These are phyloP conservation scores for Heteromyza rotundicornis DNA, from an alignment of 2,888 invertebrate species.

Conservation along the genomic window DNA sequence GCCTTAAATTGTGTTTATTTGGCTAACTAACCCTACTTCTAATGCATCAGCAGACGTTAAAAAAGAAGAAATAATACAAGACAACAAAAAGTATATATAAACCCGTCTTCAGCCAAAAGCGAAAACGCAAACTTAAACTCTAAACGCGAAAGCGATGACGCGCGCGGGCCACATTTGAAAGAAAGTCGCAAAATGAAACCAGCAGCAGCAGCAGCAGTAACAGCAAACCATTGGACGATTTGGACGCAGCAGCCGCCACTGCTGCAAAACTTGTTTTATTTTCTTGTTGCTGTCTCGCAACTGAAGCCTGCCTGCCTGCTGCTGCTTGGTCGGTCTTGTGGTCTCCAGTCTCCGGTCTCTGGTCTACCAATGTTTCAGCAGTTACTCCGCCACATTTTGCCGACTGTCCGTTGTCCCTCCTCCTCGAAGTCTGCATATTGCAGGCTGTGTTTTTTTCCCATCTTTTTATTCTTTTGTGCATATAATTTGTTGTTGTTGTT, in stretches of 20 bases:
- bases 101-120: not conserved
- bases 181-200: constrained; percentile 21
- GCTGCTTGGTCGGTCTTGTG: not conserved
- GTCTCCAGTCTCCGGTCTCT: not conserved
- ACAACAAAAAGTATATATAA: no score
- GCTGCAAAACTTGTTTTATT: constrained; percentile 24
- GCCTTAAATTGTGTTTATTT: no score
- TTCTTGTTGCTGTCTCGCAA: constrained; percentile 2
- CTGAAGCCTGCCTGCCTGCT: not conserved
- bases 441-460: not conserved
- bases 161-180: constrained; percentile 19
- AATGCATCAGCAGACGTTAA: not conserved
- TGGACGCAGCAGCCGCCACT: constrained; percentile 14
- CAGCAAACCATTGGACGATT: not conserved
- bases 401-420: not conserved
- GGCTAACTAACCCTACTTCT: not conserved
- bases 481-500: no score
- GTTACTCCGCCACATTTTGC: not conserved
- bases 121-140: not conserved
- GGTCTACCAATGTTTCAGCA: not conserved
- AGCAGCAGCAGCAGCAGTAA: constrained; percentile 7
- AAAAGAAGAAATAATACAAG: no score
- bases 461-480: no score
- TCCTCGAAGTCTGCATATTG: not conserved
- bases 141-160: not conserved